Base-by-base conservation (phyloP, 2,888 invertebrate species). In the Nephrotoma guestfalica region DNA sequence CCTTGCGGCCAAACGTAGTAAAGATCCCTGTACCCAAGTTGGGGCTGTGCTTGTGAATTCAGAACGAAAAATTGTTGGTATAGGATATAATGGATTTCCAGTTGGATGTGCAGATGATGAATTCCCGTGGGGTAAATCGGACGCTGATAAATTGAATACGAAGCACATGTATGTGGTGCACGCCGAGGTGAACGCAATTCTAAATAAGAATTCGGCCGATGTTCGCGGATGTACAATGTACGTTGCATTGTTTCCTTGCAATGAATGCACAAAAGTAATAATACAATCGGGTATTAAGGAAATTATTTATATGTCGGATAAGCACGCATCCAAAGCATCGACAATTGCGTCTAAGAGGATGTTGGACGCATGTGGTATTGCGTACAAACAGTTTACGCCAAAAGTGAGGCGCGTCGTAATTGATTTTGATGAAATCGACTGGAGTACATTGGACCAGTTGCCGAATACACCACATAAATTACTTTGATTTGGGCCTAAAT, bases 1-100 rank as follows among this genome's bases (percentile, higher is more conserved):
- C 89, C 92, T 99, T 41, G 96, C 98, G 0, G 96, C 98, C 0
- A 96, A 97, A 92, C 93, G 99, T 87, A 98, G 98, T 90, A 99
- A 99, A 92, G 99, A 99, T 92, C 99, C 99, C 0, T 92, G 92
- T 86, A 96, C 96, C 3, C 98, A 99, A 93, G 98, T 98, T 18
- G 99, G 99, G 4, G 98, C 98, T 6, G 98, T 98, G 90, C 96
- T 99, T 89, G 97, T 98, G 0, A 97, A 97, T 89, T 91, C 93
- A 43, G 95, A 96, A 0, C 89, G 90, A 1, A 95, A 95, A 91
- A 96, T 99, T 89, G 96, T 99, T 85, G 97, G 97, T 40, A 93
- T 98, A 87, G 99, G 99, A 87, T 99, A 99, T 90, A 99, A 99
- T 93, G 99, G 99, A 1, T 97, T 99, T 96, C 99, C 99, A 0